Percentiles rank a stretch among this genome's conserved stretches.
Evolutionary conservation across 1,140 invertebrate genomes (phyloP).

Genomic region (Halesus radiatus): DNA sequence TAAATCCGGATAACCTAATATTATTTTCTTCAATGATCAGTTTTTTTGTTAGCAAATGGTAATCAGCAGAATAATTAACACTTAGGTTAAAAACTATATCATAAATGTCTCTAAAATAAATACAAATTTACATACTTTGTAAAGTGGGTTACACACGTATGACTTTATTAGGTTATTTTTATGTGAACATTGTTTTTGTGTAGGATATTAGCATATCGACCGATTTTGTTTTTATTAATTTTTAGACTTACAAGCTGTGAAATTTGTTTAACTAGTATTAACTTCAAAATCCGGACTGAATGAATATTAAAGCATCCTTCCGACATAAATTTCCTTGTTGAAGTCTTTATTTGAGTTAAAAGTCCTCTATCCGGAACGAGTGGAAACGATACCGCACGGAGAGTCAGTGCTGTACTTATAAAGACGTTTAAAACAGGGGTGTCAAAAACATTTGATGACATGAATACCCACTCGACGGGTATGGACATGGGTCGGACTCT

Average conservation of each 20-base stretch:
- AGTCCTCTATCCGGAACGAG: background rate
- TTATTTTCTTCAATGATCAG: too few species aligned
- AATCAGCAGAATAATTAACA: too few species aligned
- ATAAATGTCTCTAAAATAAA: too few species aligned
- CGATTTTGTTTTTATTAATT: too few species aligned
- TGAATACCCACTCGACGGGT: slow-evolving; percentile 10
- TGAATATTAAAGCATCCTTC: background rate
- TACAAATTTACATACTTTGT: too few species aligned
- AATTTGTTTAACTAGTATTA: background rate
- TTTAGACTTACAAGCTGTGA: background rate
- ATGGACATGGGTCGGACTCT: background rate
- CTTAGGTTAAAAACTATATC: too few species aligned
- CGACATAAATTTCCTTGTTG: background rate
- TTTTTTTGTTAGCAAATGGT: too few species aligned
- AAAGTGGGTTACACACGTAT: too few species aligned
- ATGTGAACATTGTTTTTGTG: too few species aligned
- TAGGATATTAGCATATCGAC: too few species aligned
- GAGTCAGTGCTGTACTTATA: background rate
- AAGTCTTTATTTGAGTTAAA: background rate
- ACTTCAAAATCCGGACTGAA: background rate
- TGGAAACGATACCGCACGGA: background rate
- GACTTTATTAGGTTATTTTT: too few species aligned
- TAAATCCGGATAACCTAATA: too few species aligned
- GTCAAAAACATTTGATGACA: slow-evolving; percentile 17
- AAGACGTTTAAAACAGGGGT: background rate